Evolutionary conservation across 2,113 vertebrate species (phyloP).

Genomic region (Saccopteryx leptura): DNA sequence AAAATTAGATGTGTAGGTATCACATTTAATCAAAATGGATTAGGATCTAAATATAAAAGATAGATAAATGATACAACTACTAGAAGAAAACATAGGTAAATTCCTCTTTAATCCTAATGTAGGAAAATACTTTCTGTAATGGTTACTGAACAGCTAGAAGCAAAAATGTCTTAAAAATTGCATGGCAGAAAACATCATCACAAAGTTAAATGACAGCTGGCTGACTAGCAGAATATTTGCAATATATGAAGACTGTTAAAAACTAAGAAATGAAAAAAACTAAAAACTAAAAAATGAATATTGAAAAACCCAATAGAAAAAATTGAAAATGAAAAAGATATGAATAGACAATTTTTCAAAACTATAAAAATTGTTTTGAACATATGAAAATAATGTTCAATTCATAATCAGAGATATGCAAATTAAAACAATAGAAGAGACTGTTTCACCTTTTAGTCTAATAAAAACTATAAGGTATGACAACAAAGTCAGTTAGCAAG

Average conservation of each 20-base stretch:
- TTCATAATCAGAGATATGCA: slow-evolving; percentile 25
- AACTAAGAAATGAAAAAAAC: not conserved
- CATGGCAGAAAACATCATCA: not conserved
- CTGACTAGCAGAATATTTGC: not conserved
- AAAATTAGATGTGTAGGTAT: slow-evolving; percentile 2
- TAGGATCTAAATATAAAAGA: slow-evolving; percentile 30
- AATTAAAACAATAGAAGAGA: not conserved
- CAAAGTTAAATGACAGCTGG: not conserved
- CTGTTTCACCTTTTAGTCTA: not conserved
- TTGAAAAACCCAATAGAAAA: slow-evolving; percentile 19
- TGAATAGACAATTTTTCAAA: not conserved
- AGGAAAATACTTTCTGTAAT: not conserved
- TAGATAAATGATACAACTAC: not conserved
- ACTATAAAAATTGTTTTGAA: slow-evolving; percentile 13
- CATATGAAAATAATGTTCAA: not conserved
- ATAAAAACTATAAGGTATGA: not conserved
- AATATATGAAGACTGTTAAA: slow-evolving; percentile 7
- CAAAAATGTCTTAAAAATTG: not conserved
- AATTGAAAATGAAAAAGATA: not conserved
- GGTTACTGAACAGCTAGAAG: slow-evolving; percentile 32
- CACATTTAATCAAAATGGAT: not conserved
- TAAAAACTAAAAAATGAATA: not conserved
- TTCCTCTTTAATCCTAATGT: not conserved
- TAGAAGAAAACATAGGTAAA: not conserved
- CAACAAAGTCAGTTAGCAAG: not conserved